Base-by-base conservation (phyloP, 2,797 vertebrate species). In the Glossophaga mutica region DNA sequence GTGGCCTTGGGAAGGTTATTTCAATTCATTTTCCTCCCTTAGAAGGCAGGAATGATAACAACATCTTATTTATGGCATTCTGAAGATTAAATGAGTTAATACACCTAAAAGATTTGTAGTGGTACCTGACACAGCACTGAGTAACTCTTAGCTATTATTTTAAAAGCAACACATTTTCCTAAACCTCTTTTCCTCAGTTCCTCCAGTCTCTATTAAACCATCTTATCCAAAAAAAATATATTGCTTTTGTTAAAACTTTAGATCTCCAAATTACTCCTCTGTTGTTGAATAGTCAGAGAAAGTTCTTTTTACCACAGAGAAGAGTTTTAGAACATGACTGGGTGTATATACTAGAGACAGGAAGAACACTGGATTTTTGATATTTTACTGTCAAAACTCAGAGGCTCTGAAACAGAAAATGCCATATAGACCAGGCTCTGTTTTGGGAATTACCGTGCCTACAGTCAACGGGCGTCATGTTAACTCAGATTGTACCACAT, bases 211-310 rank as follows among this genome's bases (percentile, higher is more conserved):
- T 82, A 37, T 73, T 77, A 86, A 89, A 39, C 11, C 6, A 76
- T 50, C 50, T 81, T 78, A 50, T 92, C 74, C 55, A 50, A 84
- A 87, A 84, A 87, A 97, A 88, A 59, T 77, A 44, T n/a, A 19
- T 10, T 26, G 52, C 37, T 87, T 90, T 48, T 70, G 22, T 87
- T 71, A 52, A 90, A 96, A 70, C 24, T 6, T 21, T 59, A 62
- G 42, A 44, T n/a, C 32, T 95, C 71, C 50, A 76, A 55, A 83
- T 78, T 39, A 83, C 1, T n/a, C 7, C 15, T 84, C 9, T 52
- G 3, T 74, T 78, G n/a, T 70, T 70, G 11, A 34, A 12, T 44
- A 85, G 57, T 14, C 6, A 18, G 46, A 79, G 22, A 86, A 74
- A 10, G 22, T 22, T 1, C 24, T 74, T 81, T 86, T 89, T 34